Evolutionary conservation across 2,113 vertebrate species (phyloP).

Genomic region (Diphyllodes magnificus): DNA sequence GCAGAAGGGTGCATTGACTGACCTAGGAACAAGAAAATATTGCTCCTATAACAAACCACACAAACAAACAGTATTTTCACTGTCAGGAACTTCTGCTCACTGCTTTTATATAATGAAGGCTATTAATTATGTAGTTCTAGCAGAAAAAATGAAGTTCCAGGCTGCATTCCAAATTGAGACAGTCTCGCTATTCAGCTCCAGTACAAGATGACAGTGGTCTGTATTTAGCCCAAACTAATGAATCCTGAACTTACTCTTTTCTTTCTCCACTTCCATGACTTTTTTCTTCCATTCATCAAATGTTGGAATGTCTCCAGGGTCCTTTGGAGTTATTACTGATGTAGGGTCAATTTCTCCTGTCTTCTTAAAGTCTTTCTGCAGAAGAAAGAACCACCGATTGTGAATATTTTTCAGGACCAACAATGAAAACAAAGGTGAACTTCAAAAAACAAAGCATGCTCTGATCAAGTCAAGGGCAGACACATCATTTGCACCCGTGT

Average conservation of each 20-base stretch:
- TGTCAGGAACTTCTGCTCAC: neutral
- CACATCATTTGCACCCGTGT: neutral
- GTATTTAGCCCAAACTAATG: neutral
- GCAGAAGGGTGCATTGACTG: conserved; percentile 88
- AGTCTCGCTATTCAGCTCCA: neutral
- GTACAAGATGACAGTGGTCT: neutral
- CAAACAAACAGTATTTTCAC: neutral
- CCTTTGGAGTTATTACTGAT: conserved; percentile 80
- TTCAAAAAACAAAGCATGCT: neutral
- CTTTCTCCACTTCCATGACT: conserved; percentile 98
- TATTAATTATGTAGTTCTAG: neutral
- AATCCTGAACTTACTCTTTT: conserved; percentile 85
- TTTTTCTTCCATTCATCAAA: conserved; percentile 99
- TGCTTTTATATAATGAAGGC: neutral
- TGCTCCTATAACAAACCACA: neutral
- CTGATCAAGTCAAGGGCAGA: neutral
- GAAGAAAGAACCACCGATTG: neutral
- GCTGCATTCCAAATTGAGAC: neutral
- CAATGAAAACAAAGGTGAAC: neutral
- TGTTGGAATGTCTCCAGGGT: conserved; percentile 91
- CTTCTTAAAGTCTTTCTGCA: conserved; percentile 71
- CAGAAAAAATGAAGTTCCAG: neutral
- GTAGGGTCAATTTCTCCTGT: conserved; percentile 81
- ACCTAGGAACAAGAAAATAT: conserved; percentile 75
- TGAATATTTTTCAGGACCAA: neutral